These are phyloP conservation scores for Hemiprocne comata DNA, from an alignment of 2,113 vertebrate species.

Conservation along the genomic window DNA sequence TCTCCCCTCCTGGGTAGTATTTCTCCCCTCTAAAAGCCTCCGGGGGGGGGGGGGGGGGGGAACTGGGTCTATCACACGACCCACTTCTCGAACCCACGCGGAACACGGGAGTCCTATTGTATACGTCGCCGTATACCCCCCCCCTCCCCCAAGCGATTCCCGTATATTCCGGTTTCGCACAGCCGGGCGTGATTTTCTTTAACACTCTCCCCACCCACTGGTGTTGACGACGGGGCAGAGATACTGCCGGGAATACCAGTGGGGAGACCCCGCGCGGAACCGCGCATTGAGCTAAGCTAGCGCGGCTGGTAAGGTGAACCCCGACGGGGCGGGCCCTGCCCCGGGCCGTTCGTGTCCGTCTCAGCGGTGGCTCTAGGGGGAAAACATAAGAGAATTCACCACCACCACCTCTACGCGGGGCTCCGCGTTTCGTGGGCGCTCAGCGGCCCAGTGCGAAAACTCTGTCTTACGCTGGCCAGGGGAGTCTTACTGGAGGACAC, in stretches of 20 bases:
- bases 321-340: background rate
- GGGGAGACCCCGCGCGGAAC: background rate
- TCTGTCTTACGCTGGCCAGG: background rate
- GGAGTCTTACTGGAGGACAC: background rate
- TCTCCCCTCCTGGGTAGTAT: background rate
- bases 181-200: background rate
- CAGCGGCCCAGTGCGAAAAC: background rate
- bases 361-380: fast-evolving
- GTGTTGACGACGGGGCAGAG: background rate
- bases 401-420: too few relatives aligned
- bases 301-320: background rate
- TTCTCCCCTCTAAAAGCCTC: background rate
- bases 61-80: background rate
- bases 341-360: background rate
- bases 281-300: background rate
- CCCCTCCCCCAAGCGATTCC: background rate
- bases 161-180: background rate
- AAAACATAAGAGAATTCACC: background rate
- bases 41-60: background rate
- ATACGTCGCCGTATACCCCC: background rate
- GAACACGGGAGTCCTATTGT: background rate
- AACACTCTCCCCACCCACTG: background rate
- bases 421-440: background rate
- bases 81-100: background rate
- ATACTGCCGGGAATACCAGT: background rate